phyloP scores from a whole-genome alignment of 2,888 invertebrate species.

The Clunio marinus region DNA sequence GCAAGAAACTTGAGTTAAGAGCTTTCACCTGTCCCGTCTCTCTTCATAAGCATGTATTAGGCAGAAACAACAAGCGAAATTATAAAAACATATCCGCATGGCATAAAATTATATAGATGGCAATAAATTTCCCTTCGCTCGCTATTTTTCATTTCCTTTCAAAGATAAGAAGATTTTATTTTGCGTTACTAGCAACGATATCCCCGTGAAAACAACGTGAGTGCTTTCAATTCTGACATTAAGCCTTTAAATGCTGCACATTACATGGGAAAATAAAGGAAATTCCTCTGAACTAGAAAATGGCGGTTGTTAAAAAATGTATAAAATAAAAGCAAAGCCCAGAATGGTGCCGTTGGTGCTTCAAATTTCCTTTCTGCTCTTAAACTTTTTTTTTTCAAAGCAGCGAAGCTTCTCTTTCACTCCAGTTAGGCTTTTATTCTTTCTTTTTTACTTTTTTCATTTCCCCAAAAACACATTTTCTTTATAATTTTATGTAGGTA shows the following conservation, averaged over 20 bases:
- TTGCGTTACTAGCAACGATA: background rate
- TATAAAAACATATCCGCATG: constrained; percentile 28
- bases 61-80: constrained; percentile 1
- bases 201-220: too few species aligned
- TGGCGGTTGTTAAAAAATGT: background rate
- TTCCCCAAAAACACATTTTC: constrained; percentile 38
- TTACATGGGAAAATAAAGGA: too few species aligned
- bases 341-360: background rate
- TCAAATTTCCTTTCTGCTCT: background rate
- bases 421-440: background rate
- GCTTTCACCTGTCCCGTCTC: too few species aligned
- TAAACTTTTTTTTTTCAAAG: constrained; percentile 3
- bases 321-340: too few species aligned
- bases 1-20: background rate
- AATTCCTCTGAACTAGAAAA: background rate
- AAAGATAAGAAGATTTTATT: constrained; percentile 17
- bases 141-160: constrained; percentile 21
- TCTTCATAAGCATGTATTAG: too few species aligned
- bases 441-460: background rate
- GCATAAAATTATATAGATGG: constrained; percentile 23
- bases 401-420: background rate
- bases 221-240: too few species aligned
- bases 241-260: too few species aligned
- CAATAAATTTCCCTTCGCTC: constrained; percentile 19
- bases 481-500: constrained; percentile 37